phyloP scores from a whole-genome alignment of 2,797 vertebrate species.

The Gobio occitaniae region DNA sequence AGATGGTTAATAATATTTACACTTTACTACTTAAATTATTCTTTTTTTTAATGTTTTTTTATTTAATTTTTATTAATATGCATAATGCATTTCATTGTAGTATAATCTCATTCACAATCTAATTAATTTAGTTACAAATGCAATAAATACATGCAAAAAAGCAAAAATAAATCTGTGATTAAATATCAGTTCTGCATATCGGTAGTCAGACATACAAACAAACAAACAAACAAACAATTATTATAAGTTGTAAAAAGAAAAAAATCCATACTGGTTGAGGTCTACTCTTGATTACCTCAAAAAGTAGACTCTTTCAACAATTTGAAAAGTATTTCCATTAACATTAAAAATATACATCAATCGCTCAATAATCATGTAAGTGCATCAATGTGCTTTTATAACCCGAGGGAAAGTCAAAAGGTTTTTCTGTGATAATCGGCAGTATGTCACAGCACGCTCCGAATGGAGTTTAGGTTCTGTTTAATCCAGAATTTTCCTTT shows the following conservation, averaged over 20 bases:
- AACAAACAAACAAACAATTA: not conserved
- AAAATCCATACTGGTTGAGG: not conserved
- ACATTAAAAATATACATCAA: no score
- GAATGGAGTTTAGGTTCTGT: not conserved
- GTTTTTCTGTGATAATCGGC: not conserved
- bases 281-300: not conserved
- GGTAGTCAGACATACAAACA: not conserved
- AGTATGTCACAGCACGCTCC: not conserved
- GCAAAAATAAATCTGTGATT: not conserved
- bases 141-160: not conserved
- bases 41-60: not conserved
- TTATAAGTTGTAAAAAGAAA: not conserved
- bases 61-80: not conserved
- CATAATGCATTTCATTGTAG: not conserved
- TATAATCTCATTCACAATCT: not conserved
- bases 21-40: not conserved
- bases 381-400: not conserved
- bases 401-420: not conserved
- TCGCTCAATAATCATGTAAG: not conserved
- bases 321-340: not conserved
- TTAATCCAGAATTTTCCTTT: slow-evolving; percentile 7
- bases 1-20: not conserved
- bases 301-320: not conserved
- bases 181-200: not conserved
- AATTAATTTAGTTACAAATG: not conserved